Conservation (phyloP, 2,797 vertebrate species). For the Sebastes hubbsi region DNA sequence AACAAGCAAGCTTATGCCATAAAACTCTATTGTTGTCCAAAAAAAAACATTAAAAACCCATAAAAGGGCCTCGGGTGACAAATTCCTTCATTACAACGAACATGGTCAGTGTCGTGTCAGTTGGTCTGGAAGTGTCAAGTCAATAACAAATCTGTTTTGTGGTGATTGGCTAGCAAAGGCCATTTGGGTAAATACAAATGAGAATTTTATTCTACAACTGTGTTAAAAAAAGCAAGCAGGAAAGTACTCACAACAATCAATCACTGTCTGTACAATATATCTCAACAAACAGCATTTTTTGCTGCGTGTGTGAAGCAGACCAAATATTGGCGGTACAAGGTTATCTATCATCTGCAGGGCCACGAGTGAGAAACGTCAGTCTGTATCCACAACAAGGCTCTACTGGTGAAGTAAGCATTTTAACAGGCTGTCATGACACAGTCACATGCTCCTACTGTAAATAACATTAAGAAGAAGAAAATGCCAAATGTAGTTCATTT, state of each 20-base stretch:
- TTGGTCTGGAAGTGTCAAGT: neutral
- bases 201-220: neutral
- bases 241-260: neutral
- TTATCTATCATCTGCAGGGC: neutral
- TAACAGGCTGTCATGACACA: neutral
- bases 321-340: neutral
- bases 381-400: slow-evolving; percentile 4
- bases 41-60: neutral
- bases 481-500: neutral
- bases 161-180: neutral
- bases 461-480: neutral
- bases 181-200: neutral
- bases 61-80: neutral
- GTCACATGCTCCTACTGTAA: neutral
- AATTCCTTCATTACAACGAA: slow-evolving; percentile 1
- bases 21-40: neutral
- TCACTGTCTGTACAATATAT: neutral
- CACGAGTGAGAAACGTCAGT: neutral
- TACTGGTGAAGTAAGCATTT: neutral
- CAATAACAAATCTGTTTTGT: neutral
- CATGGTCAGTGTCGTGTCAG: neutral
- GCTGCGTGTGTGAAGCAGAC: neutral
- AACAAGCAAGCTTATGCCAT: neutral
- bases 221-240: neutral
- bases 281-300: neutral